Evolutionary conservation across 2,797 vertebrate species (phyloP).

Genomic region (Hypotaenidia philippensis): DNA sequence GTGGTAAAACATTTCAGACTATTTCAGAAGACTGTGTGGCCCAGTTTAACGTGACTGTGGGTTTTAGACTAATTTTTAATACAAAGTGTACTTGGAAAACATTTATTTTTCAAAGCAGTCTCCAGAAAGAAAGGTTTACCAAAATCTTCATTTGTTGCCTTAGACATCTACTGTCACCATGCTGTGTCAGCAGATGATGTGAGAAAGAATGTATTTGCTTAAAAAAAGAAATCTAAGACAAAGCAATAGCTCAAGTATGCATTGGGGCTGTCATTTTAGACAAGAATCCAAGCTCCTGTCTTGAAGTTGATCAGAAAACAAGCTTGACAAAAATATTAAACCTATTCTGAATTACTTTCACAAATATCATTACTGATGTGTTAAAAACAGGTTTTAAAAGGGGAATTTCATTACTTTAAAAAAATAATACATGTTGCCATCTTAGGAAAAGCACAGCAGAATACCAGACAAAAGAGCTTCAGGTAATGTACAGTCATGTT

Average conservation of each 20-base stretch:
- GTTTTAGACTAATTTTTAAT: constrained; percentile 83
- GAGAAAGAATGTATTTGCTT: not conserved
- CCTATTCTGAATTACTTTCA: not conserved
- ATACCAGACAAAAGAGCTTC: not conserved
- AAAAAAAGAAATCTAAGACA: not conserved
- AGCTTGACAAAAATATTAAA: not conserved
- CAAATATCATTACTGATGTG: not conserved
- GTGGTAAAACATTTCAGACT: constrained; percentile 29
- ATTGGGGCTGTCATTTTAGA: not conserved
- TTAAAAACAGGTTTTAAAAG: not conserved
- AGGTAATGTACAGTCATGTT: not conserved
- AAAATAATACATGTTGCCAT: not conserved
- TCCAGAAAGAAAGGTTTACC: not conserved
- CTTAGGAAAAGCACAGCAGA: not conserved
- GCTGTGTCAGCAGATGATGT: constrained; percentile 6
- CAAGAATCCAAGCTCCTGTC: not conserved
- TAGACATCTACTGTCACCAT: not conserved
- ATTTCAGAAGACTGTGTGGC: constrained; percentile 30
- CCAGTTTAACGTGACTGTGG: constrained; percentile 29
- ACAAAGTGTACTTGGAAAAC: not conserved
- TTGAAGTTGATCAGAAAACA: not conserved
- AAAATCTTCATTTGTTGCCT: not conserved
- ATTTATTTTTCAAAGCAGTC: not conserved
- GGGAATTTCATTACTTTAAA: not conserved
- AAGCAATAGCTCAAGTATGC: not conserved